Base-by-base conservation (phyloP, 2,888 invertebrate genomes). In the Drosophila emarginata region DNA sequence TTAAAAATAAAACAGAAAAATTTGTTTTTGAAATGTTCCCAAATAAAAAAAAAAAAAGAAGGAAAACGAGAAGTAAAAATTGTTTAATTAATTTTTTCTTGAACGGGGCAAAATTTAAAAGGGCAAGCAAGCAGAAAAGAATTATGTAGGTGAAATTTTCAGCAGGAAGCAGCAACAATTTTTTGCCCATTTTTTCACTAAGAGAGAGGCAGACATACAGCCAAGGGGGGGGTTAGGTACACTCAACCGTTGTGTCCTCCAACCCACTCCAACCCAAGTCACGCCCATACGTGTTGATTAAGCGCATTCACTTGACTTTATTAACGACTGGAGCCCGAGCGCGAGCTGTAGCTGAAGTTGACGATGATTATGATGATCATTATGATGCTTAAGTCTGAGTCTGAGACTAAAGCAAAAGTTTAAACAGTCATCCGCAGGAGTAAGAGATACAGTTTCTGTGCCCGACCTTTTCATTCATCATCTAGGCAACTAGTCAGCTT, bases 301-400 rank as follows among this genome's bases (percentile, higher is more conserved):
- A 82, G 87, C 82, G 85, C 87, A 82, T 87, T 82, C 87, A 87
- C 85, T 82, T 84, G 85, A 87, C 81, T 87, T 85, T 82, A 82
- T 82, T 82, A 82, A 84, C 75, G 68, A 53, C 70, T 67, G 53
- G 58, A 66, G 14, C 45, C 40, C 18, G 11, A 18, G 14, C 15
- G 2, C 14, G 39, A 40, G 45, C 45, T 14, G 18, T 4, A 50
- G 53, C 53, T 18, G 6, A 28, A 26, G 32, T 14, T 53, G 53
- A 9, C 2, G 26, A 21, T 45, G 45, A 45, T 45, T 18, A 45
- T 18, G 18, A 45, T 45, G 45, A 21, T 11, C 9, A 45, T 14
- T 3, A 18, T 12, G 45, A 45, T 14, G 39, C 39, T 39, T n/a
- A n/a, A 37, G 37, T 45, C 21, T 45, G 18, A 12, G 45, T 45